Conservation (phyloP, 2,888 invertebrate genomes). For the Hoplodrina blanda region DNA sequence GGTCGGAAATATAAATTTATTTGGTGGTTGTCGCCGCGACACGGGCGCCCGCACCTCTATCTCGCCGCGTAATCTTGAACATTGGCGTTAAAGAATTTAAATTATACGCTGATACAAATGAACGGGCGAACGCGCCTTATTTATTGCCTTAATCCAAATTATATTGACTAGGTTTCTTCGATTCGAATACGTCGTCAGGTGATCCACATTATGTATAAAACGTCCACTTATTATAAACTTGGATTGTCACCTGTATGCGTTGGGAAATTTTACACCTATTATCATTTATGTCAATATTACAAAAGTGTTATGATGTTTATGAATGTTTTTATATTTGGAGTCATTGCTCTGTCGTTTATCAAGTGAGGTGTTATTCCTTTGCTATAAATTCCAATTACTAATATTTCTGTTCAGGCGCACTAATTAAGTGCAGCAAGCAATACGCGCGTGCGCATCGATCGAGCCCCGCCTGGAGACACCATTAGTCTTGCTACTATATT, state of each 20-base stretch:
- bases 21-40: constrained; percentile 87
- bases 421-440: constrained; percentile 87
- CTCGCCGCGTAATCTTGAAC: constrained; percentile 90
- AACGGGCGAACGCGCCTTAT: constrained; percentile 88
- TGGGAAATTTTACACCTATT: constrained; percentile 56
- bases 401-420: constrained; percentile 84
- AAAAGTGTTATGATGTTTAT: constrained; percentile 43
- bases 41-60: constrained; percentile 89
- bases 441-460: constrained; percentile 85
- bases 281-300: constrained; percentile 54
- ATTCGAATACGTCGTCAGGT: constrained; percentile 83
- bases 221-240: constrained; percentile 57
- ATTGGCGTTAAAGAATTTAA: constrained; percentile 91
- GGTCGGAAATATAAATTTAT: constrained; percentile 91
- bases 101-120: constrained; percentile 91
- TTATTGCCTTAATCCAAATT: constrained; percentile 90
- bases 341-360: constrained; percentile 74
- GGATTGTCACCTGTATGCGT: constrained; percentile 61
- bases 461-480: constrained; percentile 83
- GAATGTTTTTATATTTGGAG: constrained; percentile 61
- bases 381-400: constrained; percentile 85
- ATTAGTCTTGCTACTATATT: constrained; percentile 82
- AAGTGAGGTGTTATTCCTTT: constrained; percentile 70
- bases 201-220: constrained; percentile 70
- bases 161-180: constrained; percentile 87